Evolutionary conservation across 2,888 invertebrate genomes (phyloP).

Genomic region (Polylopha cassiicola): DNA sequence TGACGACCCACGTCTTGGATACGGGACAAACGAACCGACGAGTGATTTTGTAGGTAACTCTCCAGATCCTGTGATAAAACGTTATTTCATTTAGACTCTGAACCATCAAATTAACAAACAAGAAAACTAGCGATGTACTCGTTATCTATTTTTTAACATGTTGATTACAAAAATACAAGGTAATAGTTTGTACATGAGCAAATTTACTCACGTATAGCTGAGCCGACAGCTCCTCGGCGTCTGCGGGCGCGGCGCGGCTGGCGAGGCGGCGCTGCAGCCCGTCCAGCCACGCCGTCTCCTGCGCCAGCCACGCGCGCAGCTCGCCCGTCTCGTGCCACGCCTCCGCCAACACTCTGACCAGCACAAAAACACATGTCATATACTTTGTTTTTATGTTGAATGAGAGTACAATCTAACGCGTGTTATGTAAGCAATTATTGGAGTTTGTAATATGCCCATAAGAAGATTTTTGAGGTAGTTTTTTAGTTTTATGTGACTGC

Average conservation of each 20-base stretch:
- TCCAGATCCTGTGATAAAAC: conserved; percentile 83
- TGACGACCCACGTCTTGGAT: conserved; percentile 86
- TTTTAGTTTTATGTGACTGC: too few species aligned
- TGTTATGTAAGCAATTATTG: too few species aligned
- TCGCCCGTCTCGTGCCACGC: conserved; percentile 87
- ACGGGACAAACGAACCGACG: conserved; percentile 82
- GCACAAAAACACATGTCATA: neutral
- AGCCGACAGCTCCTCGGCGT: conserved; percentile 95
- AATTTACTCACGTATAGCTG: conserved; percentile 80
- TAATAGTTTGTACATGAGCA: too few species aligned
- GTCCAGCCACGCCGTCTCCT: conserved; percentile 87
- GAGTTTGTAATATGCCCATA: too few species aligned
- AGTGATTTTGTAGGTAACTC: conserved; percentile 85
- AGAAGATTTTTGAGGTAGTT: too few species aligned
- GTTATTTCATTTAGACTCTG: neutral
- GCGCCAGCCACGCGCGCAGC: conserved; percentile 86
- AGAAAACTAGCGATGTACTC: too few species aligned
- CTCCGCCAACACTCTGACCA: conserved; percentile 78
- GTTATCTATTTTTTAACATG: too few species aligned
- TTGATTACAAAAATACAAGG: too few species aligned
- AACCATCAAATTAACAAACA: neutral
- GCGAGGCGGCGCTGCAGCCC: conserved; percentile 86
- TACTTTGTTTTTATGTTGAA: too few species aligned
- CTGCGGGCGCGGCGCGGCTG: conserved; percentile 82
- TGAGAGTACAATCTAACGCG: too few species aligned